These are phyloP conservation scores for Eupithecia tripunctaria DNA, from an alignment of 2,888 invertebrate species.

Conservation along the genomic window DNA sequence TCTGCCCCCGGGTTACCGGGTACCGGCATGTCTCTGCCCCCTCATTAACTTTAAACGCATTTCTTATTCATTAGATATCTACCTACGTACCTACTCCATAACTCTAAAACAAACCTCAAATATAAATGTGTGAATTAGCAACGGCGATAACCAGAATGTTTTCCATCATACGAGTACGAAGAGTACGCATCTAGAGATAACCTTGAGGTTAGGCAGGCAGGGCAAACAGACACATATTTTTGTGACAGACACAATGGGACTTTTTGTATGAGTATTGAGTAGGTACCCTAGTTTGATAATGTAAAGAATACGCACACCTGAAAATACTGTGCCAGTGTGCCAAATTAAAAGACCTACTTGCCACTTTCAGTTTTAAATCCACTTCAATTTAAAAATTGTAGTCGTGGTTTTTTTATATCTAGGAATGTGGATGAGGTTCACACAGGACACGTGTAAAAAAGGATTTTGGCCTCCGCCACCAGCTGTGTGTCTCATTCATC, in stretches of 20 bases:
- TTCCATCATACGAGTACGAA: conserved; percentile 45
- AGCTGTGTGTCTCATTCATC: too few species aligned
- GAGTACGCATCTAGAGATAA: neutral
- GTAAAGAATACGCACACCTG: conserved; percentile 55
- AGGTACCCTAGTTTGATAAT: conserved; percentile 24
- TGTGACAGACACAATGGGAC: conserved; percentile 31
- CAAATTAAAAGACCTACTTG: conserved; percentile 6
- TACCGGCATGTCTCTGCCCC: too few species aligned
- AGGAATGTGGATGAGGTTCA: too few species aligned
- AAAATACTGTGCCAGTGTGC: conserved; percentile 50
- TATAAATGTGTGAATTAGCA: conserved; percentile 62
- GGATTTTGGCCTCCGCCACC: too few species aligned
- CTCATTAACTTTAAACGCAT: neutral
- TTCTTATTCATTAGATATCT: neutral
- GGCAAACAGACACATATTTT: conserved; percentile 32
- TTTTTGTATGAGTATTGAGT: conserved; percentile 32
- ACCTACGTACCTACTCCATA: too few species aligned
- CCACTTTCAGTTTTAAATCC: neutral
- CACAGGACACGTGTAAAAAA: too few species aligned
- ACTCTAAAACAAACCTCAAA: conserved; percentile 55
- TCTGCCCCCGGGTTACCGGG: too few species aligned
- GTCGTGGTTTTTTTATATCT: too few species aligned
- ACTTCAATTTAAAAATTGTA: too few species aligned
- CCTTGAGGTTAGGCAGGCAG: conserved; percentile 16
- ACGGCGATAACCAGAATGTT: conserved; percentile 59